phyloP scores from a whole-genome alignment of 2,888 invertebrate genomes.

The Drosophila macrospina region DNA sequence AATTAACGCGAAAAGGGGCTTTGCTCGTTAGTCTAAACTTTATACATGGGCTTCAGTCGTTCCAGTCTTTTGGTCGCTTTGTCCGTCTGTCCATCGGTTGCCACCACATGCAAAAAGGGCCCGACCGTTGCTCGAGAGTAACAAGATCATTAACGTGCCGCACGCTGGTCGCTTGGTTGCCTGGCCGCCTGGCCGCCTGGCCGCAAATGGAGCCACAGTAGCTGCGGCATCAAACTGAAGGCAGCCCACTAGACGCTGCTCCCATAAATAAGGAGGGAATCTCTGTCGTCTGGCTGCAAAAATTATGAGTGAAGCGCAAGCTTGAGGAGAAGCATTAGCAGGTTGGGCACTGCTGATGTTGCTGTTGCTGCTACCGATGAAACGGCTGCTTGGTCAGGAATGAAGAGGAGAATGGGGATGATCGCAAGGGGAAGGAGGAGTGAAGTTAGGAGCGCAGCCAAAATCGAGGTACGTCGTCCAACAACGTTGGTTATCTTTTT shows the following conservation, averaged over 20 bases:
- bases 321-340: constrained; percentile 76
- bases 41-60: constrained; percentile 25
- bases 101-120: constrained; percentile 69
- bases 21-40: constrained; percentile 72
- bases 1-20: constrained; percentile 60
- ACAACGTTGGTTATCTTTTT: constrained; percentile 67
- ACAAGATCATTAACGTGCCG: constrained; percentile 81
- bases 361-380: background rate
- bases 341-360: constrained; percentile 47
- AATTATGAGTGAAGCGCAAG: constrained; percentile 77
- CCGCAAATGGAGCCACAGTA: constrained; percentile 54
- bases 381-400: background rate
- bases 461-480: constrained; percentile 40
- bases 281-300: constrained; percentile 59
- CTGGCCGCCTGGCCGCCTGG: too few relatives aligned
- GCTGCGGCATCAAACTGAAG: constrained; percentile 30
- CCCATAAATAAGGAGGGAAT: constrained; percentile 71
- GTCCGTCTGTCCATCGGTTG: constrained; percentile 1
- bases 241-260: constrained; percentile 37
- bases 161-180: constrained; percentile 38
- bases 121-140: constrained; percentile 56
- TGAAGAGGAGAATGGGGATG: background rate
- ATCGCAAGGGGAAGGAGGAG: background rate
- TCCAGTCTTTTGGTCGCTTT: background rate
- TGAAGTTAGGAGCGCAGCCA: constrained; percentile 25